phyloP scores from a whole-genome alignment of 1,140 invertebrate genomes.

The Kradibia gibbosae region DNA sequence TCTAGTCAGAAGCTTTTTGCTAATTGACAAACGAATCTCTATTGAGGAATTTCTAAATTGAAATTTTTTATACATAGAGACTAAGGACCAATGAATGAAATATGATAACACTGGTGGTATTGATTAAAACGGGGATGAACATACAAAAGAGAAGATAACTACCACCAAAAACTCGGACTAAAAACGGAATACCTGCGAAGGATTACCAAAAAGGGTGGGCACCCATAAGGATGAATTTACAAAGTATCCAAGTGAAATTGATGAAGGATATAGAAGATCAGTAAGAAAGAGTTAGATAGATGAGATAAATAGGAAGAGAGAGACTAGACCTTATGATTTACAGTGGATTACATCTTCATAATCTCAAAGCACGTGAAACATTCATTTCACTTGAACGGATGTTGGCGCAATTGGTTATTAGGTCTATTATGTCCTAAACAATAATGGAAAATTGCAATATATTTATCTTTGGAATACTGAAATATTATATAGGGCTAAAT shows the following conservation, averaged over 20 bases:
- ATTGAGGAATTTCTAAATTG: conserved; percentile 53
- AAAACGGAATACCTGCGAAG: conserved; percentile 56
- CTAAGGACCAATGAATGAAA: conserved; percentile 29
- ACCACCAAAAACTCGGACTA: conserved; percentile 30
- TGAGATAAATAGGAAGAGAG: too few relatives aligned
- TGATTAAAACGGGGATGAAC: conserved; percentile 18
- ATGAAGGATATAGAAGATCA: too few relatives aligned
- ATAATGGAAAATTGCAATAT: conserved; percentile 13
- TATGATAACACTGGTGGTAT: conserved; percentile 19
- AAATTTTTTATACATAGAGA: conserved; percentile 49
- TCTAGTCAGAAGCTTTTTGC: neutral
- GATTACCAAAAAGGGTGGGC: conserved; percentile 45
- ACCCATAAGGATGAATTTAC: conserved; percentile 30
- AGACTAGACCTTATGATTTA: conserved; percentile 19
- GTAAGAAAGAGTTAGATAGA: too few relatives aligned
- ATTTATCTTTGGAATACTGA: conserved; percentile 19
- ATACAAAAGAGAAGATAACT: conserved; percentile 7
- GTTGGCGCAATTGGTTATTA: conserved; percentile 9
- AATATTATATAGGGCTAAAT: neutral
- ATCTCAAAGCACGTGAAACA: neutral
- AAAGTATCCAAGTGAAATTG: conserved; percentile 21
- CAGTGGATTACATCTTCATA: conserved; percentile 35
- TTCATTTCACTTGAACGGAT: conserved; percentile 13
- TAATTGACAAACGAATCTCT: conserved; percentile 32
- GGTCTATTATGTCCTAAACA: neutral